Evolutionary conservation across 2,888 invertebrate species (phyloP), one percentile per base, ranked within the genome.

Genomic region (Sabellastarte sp.): DNA sequence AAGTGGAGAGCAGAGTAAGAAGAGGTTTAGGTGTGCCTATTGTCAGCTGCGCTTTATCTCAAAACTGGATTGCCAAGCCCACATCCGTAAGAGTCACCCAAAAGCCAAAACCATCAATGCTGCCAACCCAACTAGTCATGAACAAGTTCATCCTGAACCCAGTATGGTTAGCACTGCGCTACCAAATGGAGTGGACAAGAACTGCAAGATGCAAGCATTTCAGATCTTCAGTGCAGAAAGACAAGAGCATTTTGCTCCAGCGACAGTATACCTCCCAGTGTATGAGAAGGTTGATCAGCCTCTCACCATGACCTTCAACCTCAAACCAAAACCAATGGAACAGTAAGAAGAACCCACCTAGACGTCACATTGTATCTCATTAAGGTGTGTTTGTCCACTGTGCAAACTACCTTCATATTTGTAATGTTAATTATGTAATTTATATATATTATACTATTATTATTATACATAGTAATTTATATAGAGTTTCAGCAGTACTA

Each of bases 191-290:
- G 20, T 41, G 20, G 41, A 41, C 41, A 41, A 20, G 10, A 41
- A 41, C 41, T 20, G 41, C 41, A 20, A 41, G 20, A 10, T 41
- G 10, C n/a, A n/a, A n/a, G 53, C 24, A 73, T 95, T 95, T 94
- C 95, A 95, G 87, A 92, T 95, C 64, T 96, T 95, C 86, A 68
- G 69, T 41, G 67, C 80, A 30, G 71, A 75, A 61, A 57, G 64
- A 26, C 62, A 53, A 66, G 83, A 81, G 68, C 89, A 90, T 83
- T 91, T 95, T 85, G 90, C 93, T 80, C 93, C 95, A 73, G 93
- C 95, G 77, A 88, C 95, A 78, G 93, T 96, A 85, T 94, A 93
- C 87, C 89, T 96, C 86, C 95, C 96, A 71, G 95, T 96, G 81
- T 90, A 91, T 75, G 90, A 92, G 83, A 90, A 92, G 84, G 89